Evolutionary conservation across 2,797 vertebrate species (phyloP), one percentile per base, ranked within the genome.

Genomic region (Chelmon rostratus): DNA sequence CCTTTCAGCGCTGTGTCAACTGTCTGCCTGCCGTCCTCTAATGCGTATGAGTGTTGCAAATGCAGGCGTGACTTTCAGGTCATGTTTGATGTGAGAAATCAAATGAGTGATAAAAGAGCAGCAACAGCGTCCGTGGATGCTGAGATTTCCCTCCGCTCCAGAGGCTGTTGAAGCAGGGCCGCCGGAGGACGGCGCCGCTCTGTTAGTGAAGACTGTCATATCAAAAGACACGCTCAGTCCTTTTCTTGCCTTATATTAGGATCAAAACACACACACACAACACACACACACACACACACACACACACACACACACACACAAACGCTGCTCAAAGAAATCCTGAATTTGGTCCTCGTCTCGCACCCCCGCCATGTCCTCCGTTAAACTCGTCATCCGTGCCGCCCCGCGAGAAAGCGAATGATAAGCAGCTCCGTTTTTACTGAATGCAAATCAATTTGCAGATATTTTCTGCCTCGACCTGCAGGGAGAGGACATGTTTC

Each of bases 381-480:
- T 72, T 80, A 68, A 75, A 85, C 70, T 66, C 40, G n/a, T 46
- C 81, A 47, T 76, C 83, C 42, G 19, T 64, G 74, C 21, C 12
- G 18, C 77, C 68, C 44, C 16, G 28, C 21, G 19, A 61, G 82
- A 62, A 78, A 21, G 44, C 64, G 56, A 57, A 46, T 4, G 65
- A 84, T 83, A 80, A 85, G 79, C 23, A 79, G 81, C 67, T 74
- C 21, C 0, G 15, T 13, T 68, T 76, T 59, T 77, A 52, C 83
- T 84, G 74, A 86, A 91, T 86, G 80, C 84, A 89, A 89, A 89
- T 86, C 85, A 79, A 84, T 86, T 86, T 61, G 42, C 69, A 68
- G 71, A 85, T 86, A 77, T 85, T 81, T 82, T 79, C 57, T 76
- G 76, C 78, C 76, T 75, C 62, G 10, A 66, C 85, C n/a, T n/a